These are phyloP conservation scores for Cygnus buccinator DNA, from an alignment of 2,113 vertebrate species.

Conservation along the genomic window DNA sequence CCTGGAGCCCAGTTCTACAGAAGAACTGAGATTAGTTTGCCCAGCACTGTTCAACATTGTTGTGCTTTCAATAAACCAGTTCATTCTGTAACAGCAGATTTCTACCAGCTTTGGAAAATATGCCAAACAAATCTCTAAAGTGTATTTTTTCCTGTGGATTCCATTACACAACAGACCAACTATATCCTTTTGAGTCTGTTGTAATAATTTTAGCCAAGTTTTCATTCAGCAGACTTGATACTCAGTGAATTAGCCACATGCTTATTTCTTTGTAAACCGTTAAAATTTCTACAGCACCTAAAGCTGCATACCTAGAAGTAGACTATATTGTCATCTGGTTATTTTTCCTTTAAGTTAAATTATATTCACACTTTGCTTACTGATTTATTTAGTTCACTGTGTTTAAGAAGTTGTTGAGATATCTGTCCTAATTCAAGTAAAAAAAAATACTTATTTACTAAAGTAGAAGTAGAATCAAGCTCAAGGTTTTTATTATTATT, in stretches of 20 bases:
- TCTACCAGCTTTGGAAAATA: not conserved
- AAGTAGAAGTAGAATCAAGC: not conserved
- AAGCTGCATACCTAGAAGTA: not conserved
- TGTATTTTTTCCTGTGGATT: not conserved
- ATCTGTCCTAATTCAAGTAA: not conserved
- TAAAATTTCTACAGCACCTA: not conserved
- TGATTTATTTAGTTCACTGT: not conserved
- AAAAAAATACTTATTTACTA: not conserved
- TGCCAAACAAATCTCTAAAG: not conserved
- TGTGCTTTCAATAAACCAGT: not conserved
- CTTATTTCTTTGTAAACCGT: not conserved
- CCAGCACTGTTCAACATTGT: not conserved
- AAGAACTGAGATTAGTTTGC: not conserved
- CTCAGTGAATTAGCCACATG: not conserved
- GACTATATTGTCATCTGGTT: not conserved
- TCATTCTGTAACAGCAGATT: not conserved
- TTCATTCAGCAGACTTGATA: not conserved
- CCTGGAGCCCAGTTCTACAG: not conserved
- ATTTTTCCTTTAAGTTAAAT: not conserved
- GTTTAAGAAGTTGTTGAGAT: not conserved
- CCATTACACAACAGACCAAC: not conserved
- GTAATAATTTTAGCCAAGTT: not conserved
- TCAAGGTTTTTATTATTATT: not conserved
- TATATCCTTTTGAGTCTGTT: not conserved
- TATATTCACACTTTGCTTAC: not conserved